Evolutionary conservation across 2,888 invertebrate genomes (phyloP), one percentile per base, ranked within the genome.

Genomic region (Scaptodrosophila latifasciaeformis): DNA sequence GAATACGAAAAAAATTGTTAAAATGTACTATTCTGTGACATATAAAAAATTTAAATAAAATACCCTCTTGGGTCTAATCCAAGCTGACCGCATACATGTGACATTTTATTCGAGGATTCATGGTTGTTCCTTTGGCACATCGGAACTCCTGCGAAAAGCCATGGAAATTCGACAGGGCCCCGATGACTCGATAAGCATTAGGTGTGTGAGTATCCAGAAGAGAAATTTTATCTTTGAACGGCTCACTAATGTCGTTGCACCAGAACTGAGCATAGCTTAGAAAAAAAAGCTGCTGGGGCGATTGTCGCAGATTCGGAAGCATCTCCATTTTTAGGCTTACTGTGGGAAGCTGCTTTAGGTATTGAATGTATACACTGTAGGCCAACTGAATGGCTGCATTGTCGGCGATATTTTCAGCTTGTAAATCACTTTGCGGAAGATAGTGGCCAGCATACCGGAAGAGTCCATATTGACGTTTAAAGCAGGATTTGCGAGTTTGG

Each of bases 301-400:
- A 77, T 2, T 70, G 74, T 5, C 59, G 54, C 7, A 86, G 59
- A 5, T 70, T 70, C 0, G 84, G 82, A 42, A 85, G 37, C 0
- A 68, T 52, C 53, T 85, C 84, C 27, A 70, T 59, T 13, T 52
- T 44, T 10, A 79, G 12, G 0, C 62, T 60, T 0, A 61, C 46
- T 0, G 62, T 30, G 1, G 54, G 47, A 13, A 71, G 42, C 5
- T 52, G 48, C 2, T 49, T 47, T 34, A 85, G 35, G 70, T 81
- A 83, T 9, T 63, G 60, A 0, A 59, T 49, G 35, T 86, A 85
- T 21, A 82, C 76, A 9, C 59, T 71, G 30, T 74, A 84, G 2
- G 86, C 81, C 17, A 85, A 56, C 48, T 86, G 85, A 0, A 85
- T 27, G n/a, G 79, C 84, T 10, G 72, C 72, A 54, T 84, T 85